phyloP scores from a whole-genome alignment of 1,140 invertebrate genomes.

The Bombus affinis region DNA sequence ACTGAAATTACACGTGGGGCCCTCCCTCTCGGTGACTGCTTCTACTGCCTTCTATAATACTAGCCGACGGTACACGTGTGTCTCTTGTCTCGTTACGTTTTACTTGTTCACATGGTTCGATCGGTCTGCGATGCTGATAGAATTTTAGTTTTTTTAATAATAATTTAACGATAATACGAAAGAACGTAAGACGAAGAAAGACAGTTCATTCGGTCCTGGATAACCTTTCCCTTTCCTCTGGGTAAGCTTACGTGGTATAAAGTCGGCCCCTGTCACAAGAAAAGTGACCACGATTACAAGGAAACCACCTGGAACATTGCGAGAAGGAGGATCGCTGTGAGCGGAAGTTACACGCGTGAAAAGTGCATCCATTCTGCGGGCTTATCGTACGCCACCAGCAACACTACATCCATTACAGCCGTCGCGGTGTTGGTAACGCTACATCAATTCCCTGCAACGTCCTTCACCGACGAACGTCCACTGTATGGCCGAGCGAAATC shows the following conservation, averaged over 20 bases:
- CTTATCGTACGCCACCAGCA: constrained; percentile 49
- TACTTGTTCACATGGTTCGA: neutral
- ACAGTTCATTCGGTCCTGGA: neutral
- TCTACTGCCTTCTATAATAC: neutral
- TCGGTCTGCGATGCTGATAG: accelerated
- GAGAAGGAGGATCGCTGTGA: constrained; percentile 31
- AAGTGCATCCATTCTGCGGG: constrained; percentile 51
- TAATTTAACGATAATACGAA: neutral
- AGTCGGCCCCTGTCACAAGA: constrained; percentile 20
- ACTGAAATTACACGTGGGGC: constrained; percentile 3
- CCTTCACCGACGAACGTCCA: constrained; percentile 26
- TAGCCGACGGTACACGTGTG: neutral
- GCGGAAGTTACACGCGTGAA: constrained; percentile 50
- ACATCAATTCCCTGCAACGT: constrained; percentile 51
- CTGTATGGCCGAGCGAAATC: neutral
- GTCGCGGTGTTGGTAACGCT: constrained; percentile 52
- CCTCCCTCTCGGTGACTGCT: neutral
- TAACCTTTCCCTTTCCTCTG: neutral
- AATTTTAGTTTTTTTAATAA: neutral
- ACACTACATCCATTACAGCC: constrained; percentile 47
- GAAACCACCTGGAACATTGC: constrained; percentile 21
- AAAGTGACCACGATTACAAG: constrained; percentile 43
- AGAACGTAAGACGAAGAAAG: neutral
- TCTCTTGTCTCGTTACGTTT: neutral
- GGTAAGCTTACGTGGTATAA: neutral